These are phyloP conservation scores for Accipiter virgatus DNA, from an alignment of 2,113 vertebrate species.

Conservation along the genomic window DNA sequence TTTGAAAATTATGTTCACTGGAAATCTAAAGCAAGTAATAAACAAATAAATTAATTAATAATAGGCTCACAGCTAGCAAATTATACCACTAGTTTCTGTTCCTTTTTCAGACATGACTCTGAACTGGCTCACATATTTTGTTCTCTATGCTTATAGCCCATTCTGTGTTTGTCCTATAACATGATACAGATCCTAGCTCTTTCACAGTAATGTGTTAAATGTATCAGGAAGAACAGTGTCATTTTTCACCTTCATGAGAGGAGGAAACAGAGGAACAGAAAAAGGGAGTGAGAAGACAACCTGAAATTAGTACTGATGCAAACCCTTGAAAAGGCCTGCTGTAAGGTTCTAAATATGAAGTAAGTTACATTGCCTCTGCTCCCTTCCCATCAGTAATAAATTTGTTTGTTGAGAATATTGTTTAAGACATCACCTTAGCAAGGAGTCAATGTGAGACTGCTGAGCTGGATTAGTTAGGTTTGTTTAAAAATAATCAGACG, in stretches of 20 bases:
- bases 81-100: background rate
- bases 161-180: background rate
- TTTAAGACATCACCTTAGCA: background rate
- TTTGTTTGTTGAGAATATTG: background rate
- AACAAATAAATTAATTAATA: background rate
- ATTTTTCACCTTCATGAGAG: background rate
- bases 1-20: background rate
- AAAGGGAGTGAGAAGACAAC: background rate
- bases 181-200: accelerated
- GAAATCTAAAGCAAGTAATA: background rate
- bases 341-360: background rate
- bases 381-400: background rate
- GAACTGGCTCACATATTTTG: background rate
- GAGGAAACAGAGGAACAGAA: background rate
- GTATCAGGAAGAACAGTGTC: background rate
- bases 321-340: background rate
- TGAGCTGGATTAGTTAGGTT: background rate
- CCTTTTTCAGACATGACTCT: background rate
- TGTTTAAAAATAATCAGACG: background rate
- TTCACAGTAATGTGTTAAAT: background rate
- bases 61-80: background rate
- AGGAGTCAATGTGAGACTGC: background rate
- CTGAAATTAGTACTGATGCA: background rate
- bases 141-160: background rate
- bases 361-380: background rate